Percentiles rank a stretch among this genome's conserved stretches.
Conservation (phyloP, 2,113 vertebrate species). For the Dolichotis patagonum region DNA sequence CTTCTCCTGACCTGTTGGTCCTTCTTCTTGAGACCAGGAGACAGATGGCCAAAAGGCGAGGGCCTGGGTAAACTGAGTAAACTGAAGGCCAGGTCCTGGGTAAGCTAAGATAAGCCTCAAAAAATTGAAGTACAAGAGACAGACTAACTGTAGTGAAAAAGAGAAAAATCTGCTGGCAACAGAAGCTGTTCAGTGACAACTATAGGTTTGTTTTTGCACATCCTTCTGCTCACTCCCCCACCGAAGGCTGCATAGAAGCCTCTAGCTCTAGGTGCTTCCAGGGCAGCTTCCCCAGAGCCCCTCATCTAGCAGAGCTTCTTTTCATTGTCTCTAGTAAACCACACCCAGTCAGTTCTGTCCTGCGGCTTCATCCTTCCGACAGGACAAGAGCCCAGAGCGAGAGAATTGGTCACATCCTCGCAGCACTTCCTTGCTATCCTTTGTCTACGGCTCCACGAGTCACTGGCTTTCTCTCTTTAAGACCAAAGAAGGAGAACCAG, state of each 20-base stretch:
- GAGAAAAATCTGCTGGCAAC: not conserved
- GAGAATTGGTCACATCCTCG: not conserved
- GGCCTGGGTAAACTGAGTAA: not conserved
- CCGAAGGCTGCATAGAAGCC: not conserved
- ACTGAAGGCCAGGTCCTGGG: not conserved
- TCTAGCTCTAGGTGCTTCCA: not conserved
- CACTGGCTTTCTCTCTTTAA: not conserved
- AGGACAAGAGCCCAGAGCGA: not conserved
- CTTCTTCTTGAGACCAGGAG: not conserved
- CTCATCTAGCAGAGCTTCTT: not conserved
- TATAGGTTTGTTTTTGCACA: not conserved
- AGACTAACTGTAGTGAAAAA: not conserved
- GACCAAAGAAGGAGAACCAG: not conserved
- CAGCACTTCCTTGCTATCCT: rapidly evolving
- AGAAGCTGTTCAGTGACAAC: not conserved
- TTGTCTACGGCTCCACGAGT: not conserved
- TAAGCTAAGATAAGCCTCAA: not conserved
- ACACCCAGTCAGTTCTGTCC: not conserved
- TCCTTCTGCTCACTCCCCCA: not conserved
- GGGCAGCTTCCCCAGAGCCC: not conserved
- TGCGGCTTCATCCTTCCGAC: not conserved
- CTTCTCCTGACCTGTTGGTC: not conserved
- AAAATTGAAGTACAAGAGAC: not conserved
- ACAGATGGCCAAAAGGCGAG: not conserved
- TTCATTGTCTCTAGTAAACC: not conserved